Percentiles rank a stretch among this genome's conserved stretches.
Conservation (phyloP, 2,888 invertebrate genomes). For the Nemoura dubitans region DNA sequence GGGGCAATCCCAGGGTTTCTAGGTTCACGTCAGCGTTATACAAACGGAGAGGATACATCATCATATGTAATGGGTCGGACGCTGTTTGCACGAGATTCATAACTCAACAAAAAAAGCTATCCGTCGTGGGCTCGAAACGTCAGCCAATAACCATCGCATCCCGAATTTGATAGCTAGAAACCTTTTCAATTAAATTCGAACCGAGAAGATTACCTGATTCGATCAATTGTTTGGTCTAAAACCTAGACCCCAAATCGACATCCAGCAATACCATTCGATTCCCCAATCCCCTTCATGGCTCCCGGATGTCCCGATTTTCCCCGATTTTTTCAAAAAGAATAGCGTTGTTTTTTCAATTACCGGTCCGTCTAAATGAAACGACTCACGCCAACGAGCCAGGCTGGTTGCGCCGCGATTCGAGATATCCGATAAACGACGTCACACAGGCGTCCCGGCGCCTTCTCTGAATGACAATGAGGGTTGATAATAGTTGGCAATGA, state of each 20-base stretch:
- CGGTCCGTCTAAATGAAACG: slow-evolving; percentile 37
- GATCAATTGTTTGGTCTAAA: not conserved
- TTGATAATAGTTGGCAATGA: slow-evolving; percentile 36
- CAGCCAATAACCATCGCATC: not conserved
- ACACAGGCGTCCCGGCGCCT: not conserved
- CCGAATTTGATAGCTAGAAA: not conserved
- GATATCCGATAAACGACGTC: slow-evolving; percentile 25
- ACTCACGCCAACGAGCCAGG: slow-evolving; percentile 23
- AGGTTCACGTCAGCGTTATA: not conserved
- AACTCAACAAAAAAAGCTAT: not conserved
- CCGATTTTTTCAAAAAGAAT: not conserved
- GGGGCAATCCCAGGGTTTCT: not conserved
- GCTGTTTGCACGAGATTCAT: not conserved
- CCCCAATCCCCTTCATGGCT: not conserved
- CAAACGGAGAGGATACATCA: not conserved
- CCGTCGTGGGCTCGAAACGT: not conserved
- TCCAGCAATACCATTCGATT: not conserved
- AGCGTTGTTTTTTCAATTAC: slow-evolving; percentile 23
- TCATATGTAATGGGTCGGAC: not conserved
- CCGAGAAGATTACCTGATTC: not conserved
- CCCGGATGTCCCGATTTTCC: not conserved
- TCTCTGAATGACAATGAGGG: slow-evolving; percentile 24
- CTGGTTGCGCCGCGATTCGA: slow-evolving; percentile 7
- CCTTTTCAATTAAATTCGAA: not conserved
- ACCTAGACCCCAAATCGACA: not conserved